Evolutionary conservation across 1,140 invertebrate species (phyloP).

Genomic region (Trachymyrmex cornetzi): DNA sequence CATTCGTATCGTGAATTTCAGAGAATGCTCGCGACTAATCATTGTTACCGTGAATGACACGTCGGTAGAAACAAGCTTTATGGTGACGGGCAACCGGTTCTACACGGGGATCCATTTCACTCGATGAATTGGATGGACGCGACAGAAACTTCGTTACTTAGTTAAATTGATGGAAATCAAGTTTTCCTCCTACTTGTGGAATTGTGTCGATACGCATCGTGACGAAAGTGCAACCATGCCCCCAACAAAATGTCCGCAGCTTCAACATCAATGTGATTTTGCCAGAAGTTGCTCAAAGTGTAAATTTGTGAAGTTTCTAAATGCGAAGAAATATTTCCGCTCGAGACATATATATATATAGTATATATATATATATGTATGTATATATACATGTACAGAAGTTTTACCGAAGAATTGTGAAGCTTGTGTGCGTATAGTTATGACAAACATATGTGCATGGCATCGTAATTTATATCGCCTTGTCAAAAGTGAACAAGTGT

Average conservation of each 20-base stretch:
- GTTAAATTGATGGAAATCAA: slow-evolving; percentile 71
- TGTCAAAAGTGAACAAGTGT: not conserved
- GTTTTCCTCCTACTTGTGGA: slow-evolving; percentile 60
- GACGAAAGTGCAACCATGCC: slow-evolving; percentile 21
- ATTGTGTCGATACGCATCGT: slow-evolving; percentile 36
- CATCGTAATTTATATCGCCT: slow-evolving; percentile 17
- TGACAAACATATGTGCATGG: not conserved
- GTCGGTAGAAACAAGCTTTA: slow-evolving; percentile 43
- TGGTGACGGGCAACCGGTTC: slow-evolving; percentile 29
- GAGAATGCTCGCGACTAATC: slow-evolving; percentile 36
- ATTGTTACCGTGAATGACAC: slow-evolving; percentile 57
- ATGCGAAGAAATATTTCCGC: not conserved
- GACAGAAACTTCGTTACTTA: slow-evolving; percentile 75
- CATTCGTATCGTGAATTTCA: not conserved
- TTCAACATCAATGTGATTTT: not conserved
- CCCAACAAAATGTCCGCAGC: not conserved
- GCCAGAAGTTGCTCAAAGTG: not conserved
- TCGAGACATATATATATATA: too few species aligned
- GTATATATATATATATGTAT: not conserved
- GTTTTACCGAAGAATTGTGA: not conserved
- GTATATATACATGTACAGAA: not conserved
- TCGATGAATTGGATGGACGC: slow-evolving; percentile 60
- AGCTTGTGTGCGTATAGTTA: not conserved
- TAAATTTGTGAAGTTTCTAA: not conserved
- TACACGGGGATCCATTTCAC: slow-evolving; percentile 46